Conservation (phyloP, 2,888 invertebrate species). For the Leucophenga montana region DNA sequence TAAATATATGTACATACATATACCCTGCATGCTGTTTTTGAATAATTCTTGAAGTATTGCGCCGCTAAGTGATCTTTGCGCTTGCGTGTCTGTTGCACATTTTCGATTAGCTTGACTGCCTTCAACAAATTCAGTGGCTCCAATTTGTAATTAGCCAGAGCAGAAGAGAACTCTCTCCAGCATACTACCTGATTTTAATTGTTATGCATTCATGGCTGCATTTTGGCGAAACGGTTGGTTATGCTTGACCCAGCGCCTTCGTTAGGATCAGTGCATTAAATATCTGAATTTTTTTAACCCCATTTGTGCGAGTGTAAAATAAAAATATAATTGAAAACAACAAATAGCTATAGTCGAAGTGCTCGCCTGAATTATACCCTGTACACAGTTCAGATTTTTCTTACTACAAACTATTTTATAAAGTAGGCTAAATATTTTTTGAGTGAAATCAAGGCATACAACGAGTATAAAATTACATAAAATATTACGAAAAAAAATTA, state of each 20-base stretch:
- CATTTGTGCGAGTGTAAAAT: neutral
- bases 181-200: conserved; percentile 64
- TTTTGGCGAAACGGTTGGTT: conserved; percentile 67
- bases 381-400: too few relatives aligned
- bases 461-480: too few relatives aligned
- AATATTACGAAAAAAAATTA: too few relatives aligned
- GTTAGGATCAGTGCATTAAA: conserved; percentile 34
- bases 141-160: conserved; percentile 66
- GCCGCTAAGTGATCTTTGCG: neutral
- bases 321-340: conserved; percentile 11
- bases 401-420: too few relatives aligned
- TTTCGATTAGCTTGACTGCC: neutral
- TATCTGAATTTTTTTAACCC: neutral
- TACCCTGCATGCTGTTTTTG: too few relatives aligned
- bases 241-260: conserved; percentile 56
- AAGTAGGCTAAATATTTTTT: too few relatives aligned
- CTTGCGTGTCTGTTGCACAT: conserved; percentile 10
- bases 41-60: too few relatives aligned
- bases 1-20: too few relatives aligned
- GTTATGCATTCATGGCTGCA: conserved; percentile 66
- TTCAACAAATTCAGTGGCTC: conserved; percentile 58
- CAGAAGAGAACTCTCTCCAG: conserved; percentile 30
- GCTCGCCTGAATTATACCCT: too few relatives aligned
- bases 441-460: too few relatives aligned
- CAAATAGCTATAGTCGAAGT: neutral